phyloP scores from a whole-genome alignment of 2,888 invertebrate genomes.

The Archaeoteleia sp. region DNA sequence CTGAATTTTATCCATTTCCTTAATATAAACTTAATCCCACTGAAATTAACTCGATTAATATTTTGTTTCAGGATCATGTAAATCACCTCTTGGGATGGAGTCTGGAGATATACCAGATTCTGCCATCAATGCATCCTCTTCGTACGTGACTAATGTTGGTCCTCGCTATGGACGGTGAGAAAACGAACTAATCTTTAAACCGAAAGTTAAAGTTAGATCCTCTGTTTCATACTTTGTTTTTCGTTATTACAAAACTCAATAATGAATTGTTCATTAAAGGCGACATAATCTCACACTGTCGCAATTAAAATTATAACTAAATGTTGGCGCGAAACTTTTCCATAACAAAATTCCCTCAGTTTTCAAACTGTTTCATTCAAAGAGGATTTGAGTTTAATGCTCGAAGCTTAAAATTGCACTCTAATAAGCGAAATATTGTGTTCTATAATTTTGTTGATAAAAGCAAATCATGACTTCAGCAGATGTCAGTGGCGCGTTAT shows the following conservation, averaged over 20 bases:
- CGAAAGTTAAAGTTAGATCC: background rate
- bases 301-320: background rate
- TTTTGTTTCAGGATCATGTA: slow-evolving; percentile 78
- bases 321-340: background rate
- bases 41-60: slow-evolving; percentile 34
- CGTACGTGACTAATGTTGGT: slow-evolving; percentile 82
- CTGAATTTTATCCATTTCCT: too few species aligned
- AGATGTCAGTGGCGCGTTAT: slow-evolving; percentile 12
- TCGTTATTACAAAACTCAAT: background rate
- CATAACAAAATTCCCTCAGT: background rate
- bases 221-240: background rate
- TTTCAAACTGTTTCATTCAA: slow-evolving; percentile 2
- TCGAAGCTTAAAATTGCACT: slow-evolving; percentile 9
- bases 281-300: background rate
- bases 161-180: slow-evolving; percentile 83
- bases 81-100: slow-evolving; percentile 83
- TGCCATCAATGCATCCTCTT: slow-evolving; percentile 82
- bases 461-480: slow-evolving; percentile 22
- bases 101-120: slow-evolving; percentile 81
- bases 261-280: background rate
- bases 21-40: background rate
- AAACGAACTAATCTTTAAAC: slow-evolving; percentile 12
- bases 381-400: slow-evolving; percentile 5
- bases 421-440: slow-evolving; percentile 14
- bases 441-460: slow-evolving; percentile 2